These are phyloP conservation scores for Podarcis siculus DNA, from an alignment of 2,797 vertebrate species.

Conservation along the genomic window DNA sequence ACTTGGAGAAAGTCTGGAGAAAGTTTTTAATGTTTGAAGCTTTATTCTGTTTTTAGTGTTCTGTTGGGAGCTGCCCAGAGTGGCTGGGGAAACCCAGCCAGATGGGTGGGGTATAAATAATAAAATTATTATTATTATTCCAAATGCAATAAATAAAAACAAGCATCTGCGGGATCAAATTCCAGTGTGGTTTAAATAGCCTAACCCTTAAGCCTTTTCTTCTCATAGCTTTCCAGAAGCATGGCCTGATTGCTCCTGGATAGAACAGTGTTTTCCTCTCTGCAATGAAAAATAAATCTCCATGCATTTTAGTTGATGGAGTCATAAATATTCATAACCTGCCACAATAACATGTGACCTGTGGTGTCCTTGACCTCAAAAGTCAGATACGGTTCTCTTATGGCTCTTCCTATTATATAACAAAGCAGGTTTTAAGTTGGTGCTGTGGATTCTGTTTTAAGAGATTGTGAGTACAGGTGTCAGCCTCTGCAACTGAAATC, in stretches of 20 bases:
- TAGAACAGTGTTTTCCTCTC: too few species aligned
- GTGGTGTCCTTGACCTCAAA: not conserved
- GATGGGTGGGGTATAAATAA: too few species aligned
- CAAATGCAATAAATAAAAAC: not conserved
- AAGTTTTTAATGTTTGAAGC: too few species aligned
- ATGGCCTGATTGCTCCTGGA: not conserved
- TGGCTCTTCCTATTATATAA: not conserved
- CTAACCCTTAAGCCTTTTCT: not conserved
- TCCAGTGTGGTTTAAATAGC: not conserved
- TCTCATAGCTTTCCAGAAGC: not conserved
- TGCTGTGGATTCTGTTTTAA: not conserved
- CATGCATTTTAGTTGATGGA: too few species aligned
- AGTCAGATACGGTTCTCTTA: not conserved
- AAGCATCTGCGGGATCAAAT: not conserved
- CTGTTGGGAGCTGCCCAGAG: too few species aligned
- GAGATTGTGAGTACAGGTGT: too few species aligned
- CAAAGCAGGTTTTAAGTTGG: not conserved
- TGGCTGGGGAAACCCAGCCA: too few species aligned
- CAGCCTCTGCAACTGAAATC: not conserved
- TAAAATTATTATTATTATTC: not conserved
- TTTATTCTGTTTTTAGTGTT: too few species aligned
- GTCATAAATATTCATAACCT: not conserved
- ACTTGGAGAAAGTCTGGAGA: not conserved
- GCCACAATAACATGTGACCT: not conserved
- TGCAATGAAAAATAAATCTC: not conserved